Evolutionary conservation across 2,113 vertebrate genomes (phyloP).

Genomic region (Nanger granti): DNA sequence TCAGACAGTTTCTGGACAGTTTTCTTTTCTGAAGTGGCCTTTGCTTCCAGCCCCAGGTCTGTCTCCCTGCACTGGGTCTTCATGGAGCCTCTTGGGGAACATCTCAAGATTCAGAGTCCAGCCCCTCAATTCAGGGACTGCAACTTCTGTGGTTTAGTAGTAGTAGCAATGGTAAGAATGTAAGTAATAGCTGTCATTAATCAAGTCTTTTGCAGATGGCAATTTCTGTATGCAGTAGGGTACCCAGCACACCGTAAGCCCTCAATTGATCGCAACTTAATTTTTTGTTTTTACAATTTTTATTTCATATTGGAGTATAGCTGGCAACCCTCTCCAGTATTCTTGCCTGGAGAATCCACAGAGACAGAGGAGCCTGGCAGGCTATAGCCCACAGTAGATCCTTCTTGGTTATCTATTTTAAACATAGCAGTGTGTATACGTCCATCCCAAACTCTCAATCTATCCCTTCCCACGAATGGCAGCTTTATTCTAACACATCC

Average conservation of each 20-base stretch:
- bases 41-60: not conserved
- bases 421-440: not conserved
- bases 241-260: too few relatives aligned
- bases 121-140: not conserved
- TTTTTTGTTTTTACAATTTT: not conserved
- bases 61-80: not conserved
- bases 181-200: not conserved
- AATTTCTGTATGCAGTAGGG: not conserved
- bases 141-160: not conserved
- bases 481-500: not conserved
- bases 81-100: not conserved
- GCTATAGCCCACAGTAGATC: not conserved
- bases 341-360: not conserved
- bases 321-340: not conserved
- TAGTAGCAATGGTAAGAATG: too few relatives aligned
- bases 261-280: accelerated
- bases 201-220: not conserved
- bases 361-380: not conserved
- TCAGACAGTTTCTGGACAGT: not conserved
- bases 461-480: not conserved
- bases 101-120: not conserved
- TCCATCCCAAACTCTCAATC: not conserved
- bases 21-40: not conserved
- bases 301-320: not conserved
- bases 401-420: not conserved